Evolutionary conservation across 1,140 invertebrate species (phyloP), one percentile per base, ranked within the genome.

Genomic region (Daktulosphaira vitifoliae): DNA sequence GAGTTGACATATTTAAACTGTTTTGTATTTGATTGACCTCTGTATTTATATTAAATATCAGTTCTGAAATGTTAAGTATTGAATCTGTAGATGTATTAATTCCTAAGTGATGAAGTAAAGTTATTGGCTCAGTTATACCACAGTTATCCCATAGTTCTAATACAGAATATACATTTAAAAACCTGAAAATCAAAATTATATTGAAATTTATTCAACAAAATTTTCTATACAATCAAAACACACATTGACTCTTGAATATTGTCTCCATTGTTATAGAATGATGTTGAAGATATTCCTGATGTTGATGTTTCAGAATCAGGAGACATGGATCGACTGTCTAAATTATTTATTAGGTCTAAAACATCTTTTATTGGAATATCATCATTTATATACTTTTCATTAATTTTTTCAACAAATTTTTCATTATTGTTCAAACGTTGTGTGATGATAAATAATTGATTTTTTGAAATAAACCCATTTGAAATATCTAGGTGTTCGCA

Each of bases 81-180:
- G 64, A 49, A 65, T 64, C 51, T 23, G 15, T 3, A 33, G 42
- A 62, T 33, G 26, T 44, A 48, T 62, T 39, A 29, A 62, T 48
- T 11, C 54, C 69, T 67, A 69, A 75, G 26, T 87, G 82, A 39
- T 82, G 75, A 5, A 90, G 74, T 11, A 91, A 72, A 1, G 76
- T 74, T 26, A 78, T 75, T 13, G 84, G 79, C 37, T 84, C 80
- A 16, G 77, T 74, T 49, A 90, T 80, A 18, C 83, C 83, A 25
- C 84, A 80, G 51, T 79, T 74, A 71, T 88, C 85, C 85, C 87
- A 90, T 62, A 85, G 77, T 68, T 89, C 85, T 18, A 84, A 75
- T 26, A 89, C 78, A 22, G 75, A 73, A 42, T 82, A 79, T 42
- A 67, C 70, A 65, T 69, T 69, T 11, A 78, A 72, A 68, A 53